Conservation (phyloP, 2,113 vertebrate genomes). For the Leiothrix lutea region DNA sequence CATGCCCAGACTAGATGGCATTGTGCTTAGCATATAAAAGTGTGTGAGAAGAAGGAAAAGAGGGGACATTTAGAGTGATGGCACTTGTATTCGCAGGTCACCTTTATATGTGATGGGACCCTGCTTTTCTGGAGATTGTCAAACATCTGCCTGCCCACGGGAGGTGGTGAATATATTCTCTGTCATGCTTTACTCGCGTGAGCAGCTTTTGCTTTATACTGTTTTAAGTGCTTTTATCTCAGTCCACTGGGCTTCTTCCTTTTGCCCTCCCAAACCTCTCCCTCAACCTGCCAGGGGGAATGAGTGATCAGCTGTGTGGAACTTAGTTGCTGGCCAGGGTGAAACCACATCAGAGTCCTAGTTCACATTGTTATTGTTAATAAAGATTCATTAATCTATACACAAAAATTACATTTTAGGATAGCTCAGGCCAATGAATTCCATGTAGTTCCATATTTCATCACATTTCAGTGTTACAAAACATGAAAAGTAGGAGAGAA, state of each 20-base stretch:
- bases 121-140: background rate
- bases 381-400: background rate
- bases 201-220: background rate
- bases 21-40: fast-evolving
- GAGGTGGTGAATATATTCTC: background rate
- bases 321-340: background rate
- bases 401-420: background rate
- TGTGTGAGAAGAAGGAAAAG: background rate
- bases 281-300: fast-evolving
- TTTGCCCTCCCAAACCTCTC: background rate
- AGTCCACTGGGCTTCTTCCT: fast-evolving
- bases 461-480: background rate
- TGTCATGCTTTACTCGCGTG: background rate
- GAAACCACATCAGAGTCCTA: background rate
- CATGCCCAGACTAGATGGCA: fast-evolving
- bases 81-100: background rate
- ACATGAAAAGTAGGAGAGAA: background rate
- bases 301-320: background rate
- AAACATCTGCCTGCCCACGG: background rate
- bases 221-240: background rate
- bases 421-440: background rate
- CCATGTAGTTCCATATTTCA: background rate
- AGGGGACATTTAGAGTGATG: fast-evolving
- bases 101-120: fast-evolving
- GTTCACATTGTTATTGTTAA: background rate